Evolutionary conservation across 2,113 vertebrate genomes (phyloP).

Genomic region (Motacilla tschutschensis): DNA sequence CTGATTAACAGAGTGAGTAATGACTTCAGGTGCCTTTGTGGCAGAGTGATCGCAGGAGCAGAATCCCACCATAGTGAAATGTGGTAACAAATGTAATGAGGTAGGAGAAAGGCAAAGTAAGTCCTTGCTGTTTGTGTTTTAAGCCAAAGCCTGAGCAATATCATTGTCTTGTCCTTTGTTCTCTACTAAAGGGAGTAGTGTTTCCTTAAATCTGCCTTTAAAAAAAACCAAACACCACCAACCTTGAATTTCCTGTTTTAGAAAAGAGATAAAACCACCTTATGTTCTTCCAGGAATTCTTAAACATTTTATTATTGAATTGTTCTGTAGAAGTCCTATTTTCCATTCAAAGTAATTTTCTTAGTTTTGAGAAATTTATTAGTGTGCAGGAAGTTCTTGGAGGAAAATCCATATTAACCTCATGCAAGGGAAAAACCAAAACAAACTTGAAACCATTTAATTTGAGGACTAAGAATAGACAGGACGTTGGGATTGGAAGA

Average conservation of each 20-base stretch:
- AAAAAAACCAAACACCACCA: not conserved
- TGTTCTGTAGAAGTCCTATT: not conserved
- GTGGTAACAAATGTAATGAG: not conserved
- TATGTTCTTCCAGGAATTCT: not conserved
- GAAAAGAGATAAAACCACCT: not conserved
- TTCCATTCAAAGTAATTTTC: not conserved
- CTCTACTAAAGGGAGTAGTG: not conserved
- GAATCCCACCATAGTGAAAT: not conserved
- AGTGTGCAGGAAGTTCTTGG: not conserved
- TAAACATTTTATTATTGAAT: not conserved
- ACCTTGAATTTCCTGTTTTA: not conserved
- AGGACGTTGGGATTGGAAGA: not conserved
- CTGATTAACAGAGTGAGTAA: conserved; percentile 58
- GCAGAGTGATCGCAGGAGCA: accelerated
- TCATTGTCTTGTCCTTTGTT: not conserved
- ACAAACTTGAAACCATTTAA: not conserved
- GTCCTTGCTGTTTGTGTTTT: not conserved
- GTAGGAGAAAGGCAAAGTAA: not conserved
- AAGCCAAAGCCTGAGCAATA: not conserved
- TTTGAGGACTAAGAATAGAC: not conserved
- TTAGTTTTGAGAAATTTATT: not conserved
- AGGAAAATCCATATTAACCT: not conserved
- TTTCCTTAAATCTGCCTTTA: not conserved
- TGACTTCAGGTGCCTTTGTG: conserved; percentile 36
- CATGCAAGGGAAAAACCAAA: not conserved